These are phyloP conservation scores for Spodoptera littoralis DNA, from an alignment of 2,888 invertebrate genomes.

Conservation along the genomic window DNA sequence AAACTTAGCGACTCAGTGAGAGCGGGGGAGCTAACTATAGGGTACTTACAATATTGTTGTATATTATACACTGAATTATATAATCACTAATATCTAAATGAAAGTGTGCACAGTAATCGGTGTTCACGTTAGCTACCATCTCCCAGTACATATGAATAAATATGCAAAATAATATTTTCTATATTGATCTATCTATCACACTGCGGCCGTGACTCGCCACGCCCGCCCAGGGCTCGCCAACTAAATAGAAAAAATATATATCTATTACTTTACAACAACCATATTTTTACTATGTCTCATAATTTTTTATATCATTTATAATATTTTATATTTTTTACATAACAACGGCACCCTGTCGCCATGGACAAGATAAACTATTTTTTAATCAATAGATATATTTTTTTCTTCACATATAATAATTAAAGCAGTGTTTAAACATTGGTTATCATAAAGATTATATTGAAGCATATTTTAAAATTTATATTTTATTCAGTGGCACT, in stretches of 20 bases:
- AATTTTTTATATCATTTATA: constrained; percentile 54
- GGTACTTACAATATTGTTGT: constrained; percentile 4
- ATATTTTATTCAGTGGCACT: constrained; percentile 53
- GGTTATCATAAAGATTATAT: constrained; percentile 45
- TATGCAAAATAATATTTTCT: constrained; percentile 43
- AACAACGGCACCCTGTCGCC: constrained; percentile 66
- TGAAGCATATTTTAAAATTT: constrained; percentile 51
- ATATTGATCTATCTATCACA: constrained; percentile 51
- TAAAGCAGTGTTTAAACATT: constrained; percentile 64
- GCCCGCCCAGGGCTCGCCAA: constrained; percentile 60
- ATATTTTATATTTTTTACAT: constrained; percentile 56
- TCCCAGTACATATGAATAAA: constrained; percentile 16
- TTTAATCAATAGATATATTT: constrained; percentile 50
- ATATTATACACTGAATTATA: neutral
- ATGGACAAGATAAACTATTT: constrained; percentile 63
- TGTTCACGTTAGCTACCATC: constrained; percentile 7
- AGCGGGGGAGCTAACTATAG: constrained; percentile 15
- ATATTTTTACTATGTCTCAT: constrained; percentile 58
- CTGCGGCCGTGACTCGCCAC: constrained; percentile 29
- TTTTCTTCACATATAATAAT: constrained; percentile 62
- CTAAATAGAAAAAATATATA: constrained; percentile 79
- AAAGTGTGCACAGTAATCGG: neutral
- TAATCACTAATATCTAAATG: neutral
- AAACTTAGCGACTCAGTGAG: constrained; percentile 39
- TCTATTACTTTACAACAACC: constrained; percentile 76